These are phyloP conservation scores for Thaumetopoea pityocampa DNA, from an alignment of 1,140 invertebrate genomes.

Conservation along the genomic window DNA sequence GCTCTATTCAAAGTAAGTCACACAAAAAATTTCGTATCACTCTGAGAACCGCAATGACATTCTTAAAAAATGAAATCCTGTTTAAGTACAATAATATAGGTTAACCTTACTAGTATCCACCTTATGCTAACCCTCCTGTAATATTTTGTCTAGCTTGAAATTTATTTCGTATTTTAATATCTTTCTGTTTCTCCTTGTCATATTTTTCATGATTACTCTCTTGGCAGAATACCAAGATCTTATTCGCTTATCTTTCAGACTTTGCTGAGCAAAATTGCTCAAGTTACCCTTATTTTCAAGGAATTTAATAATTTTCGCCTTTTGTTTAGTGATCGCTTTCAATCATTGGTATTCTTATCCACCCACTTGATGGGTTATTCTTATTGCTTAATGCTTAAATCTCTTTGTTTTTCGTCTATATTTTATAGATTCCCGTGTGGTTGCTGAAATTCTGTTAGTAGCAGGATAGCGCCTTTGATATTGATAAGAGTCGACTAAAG, in stretches of 20 bases:
- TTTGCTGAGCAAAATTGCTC: conserved; percentile 36
- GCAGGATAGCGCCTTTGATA: too few relatives aligned
- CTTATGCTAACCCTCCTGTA: conserved; percentile 12
- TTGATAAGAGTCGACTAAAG: too few relatives aligned
- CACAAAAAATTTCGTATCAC: not conserved
- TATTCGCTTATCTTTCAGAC: conserved; percentile 50
- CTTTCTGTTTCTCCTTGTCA: conserved; percentile 38
- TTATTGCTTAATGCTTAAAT: too few relatives aligned
- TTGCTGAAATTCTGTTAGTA: too few relatives aligned
- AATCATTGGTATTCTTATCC: conserved; percentile 3
- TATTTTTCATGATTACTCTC: conserved; percentile 55
- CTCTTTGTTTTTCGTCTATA: too few relatives aligned
- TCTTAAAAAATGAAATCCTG: too few relatives aligned
- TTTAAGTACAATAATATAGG: too few relatives aligned
- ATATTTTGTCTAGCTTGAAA: conserved; percentile 37
- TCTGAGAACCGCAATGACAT: conserved; percentile 11
- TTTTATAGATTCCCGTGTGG: too few relatives aligned
- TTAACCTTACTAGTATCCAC: too few relatives aligned
- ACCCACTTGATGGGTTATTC: too few relatives aligned
- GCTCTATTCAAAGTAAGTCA: conserved; percentile 62
- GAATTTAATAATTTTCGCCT: conserved; percentile 17
- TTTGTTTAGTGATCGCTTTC: conserved; percentile 1
- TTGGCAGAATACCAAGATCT: conserved; percentile 57
- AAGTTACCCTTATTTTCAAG: conserved; percentile 24
- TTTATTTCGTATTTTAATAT: conserved; percentile 55